Evolutionary conservation across 2,113 vertebrate species (phyloP).

Genomic region (Meles meles): DNA sequence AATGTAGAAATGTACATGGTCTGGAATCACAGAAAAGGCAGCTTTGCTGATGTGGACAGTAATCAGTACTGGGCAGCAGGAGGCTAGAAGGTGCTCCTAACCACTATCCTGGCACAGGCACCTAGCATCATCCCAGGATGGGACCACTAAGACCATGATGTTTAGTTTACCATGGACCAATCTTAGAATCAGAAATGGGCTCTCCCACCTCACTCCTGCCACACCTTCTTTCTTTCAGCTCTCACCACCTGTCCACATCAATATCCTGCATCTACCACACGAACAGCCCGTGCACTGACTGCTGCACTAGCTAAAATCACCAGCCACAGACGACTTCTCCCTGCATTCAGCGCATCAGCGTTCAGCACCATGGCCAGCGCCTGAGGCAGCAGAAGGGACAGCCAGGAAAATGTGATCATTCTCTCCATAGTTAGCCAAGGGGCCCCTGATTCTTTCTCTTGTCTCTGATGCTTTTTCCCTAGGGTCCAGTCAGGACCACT

Average conservation of each 20-base stretch:
- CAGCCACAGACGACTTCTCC: not conserved
- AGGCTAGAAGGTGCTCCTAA: not conserved
- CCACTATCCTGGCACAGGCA: not conserved
- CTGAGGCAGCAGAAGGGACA: not conserved
- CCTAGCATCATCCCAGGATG: not conserved
- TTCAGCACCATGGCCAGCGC: slow-evolving; percentile 71
- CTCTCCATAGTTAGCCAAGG: not conserved
- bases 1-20: not conserved
- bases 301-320: slow-evolving; percentile 18
- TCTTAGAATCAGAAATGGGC: not conserved
- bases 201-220: not conserved
- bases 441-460: not conserved
- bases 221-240: not conserved
- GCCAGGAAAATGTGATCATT: not conserved
- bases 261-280: not conserved
- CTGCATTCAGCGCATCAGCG: not conserved
- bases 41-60: not conserved
- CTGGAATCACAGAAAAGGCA: not conserved
- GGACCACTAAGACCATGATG: not conserved
- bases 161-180: not conserved
- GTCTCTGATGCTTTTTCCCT: not conserved
- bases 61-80: not conserved
- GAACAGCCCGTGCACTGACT: not conserved
- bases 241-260: not conserved
- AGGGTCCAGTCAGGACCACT: not conserved